Conservation (phyloP, 2,797 vertebrate species). For the Gobio occitaniae region DNA sequence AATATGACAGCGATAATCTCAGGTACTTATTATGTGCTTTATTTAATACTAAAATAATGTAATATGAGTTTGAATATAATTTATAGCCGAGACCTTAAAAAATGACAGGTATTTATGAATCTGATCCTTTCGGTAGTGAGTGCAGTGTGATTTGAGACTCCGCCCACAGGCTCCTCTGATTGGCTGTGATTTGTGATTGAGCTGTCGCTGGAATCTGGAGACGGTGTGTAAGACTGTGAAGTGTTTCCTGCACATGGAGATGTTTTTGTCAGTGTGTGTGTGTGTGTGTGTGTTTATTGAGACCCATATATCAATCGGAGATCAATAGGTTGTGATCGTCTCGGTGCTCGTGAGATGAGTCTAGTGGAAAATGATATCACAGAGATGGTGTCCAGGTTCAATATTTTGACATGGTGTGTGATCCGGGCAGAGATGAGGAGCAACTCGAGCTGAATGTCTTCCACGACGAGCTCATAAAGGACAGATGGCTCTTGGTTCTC, state of each 20-base stretch:
- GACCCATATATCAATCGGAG: not conserved
- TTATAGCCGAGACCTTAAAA: no score
- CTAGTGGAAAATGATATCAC: not conserved
- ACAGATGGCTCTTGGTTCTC: slow-evolving; percentile 91
- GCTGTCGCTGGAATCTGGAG: no score
- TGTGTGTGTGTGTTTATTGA: not conserved
- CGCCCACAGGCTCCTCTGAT: no score
- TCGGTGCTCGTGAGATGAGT: not conserved
- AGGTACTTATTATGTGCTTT: no score
- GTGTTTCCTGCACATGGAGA: not conserved
- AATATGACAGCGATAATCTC: no score
- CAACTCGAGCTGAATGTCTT: slow-evolving; percentile 67
- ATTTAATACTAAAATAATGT: no score
- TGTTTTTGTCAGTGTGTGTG: not conserved
- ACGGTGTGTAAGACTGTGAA: not conserved
- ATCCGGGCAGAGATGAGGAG: slow-evolving; percentile 73
- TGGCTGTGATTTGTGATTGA: no score
- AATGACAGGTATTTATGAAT: not conserved
- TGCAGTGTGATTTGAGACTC: not conserved
- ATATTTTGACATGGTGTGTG: slow-evolving; percentile 66
- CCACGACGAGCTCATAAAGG: slow-evolving; percentile 81
- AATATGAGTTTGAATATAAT: no score
- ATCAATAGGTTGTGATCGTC: not conserved
- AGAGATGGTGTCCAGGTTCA: slow-evolving; percentile 40
- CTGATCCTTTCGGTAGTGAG: not conserved